Evolutionary conservation across 2,888 invertebrate genomes (phyloP), one percentile per base, ranked within the genome.

Genomic region (Uloborus plumipes): DNA sequence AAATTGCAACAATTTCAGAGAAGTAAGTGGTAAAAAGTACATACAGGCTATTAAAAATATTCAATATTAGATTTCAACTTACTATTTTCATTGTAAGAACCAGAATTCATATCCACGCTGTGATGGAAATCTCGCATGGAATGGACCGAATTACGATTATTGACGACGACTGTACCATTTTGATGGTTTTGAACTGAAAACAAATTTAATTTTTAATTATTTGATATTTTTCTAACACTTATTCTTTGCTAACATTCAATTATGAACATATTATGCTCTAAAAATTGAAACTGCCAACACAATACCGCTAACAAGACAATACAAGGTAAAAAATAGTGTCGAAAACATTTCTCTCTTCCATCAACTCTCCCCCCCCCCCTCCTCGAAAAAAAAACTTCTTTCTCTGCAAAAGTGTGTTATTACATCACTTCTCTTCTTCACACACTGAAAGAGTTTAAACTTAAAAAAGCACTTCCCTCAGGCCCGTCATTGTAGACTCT

Each of bases 61-160:
- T 39, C 9, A 4, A 55, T 9, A 55, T 14, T 16, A 16, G 16
- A 65, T 53, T 53, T 26, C 13, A 16, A 64, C 55, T 50, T 74
- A 81, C 80, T 70, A 50, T 69, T 81, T 58, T 81, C 80, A 70
- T 64, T 70, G n/a, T 74, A 81, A 18, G 74, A 66, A n/a, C 71
- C 72, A 16, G 78, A 81, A 31, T 81, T 81, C 59, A 74, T 74
- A 58, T 81, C 80, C 39, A 74, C 64, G 47, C 65, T 70, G 15
- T 69, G 62, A 49, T 74, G 80, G 22, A 55, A 74, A 9, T 81
- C 80, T 58, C 74, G 64, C 6, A 66, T 73, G 9, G 74, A 50
- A 31, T 74, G 74, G n/a, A 74, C 31, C 15, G 80, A 74, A 16
- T 75, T 81, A 9, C 80, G 74, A 51, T 78, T 77, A 55, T 73